Evolutionary conservation across 1,140 invertebrate genomes (phyloP), one percentile per base, ranked within the genome.

Genomic region (Platyura marginata): DNA sequence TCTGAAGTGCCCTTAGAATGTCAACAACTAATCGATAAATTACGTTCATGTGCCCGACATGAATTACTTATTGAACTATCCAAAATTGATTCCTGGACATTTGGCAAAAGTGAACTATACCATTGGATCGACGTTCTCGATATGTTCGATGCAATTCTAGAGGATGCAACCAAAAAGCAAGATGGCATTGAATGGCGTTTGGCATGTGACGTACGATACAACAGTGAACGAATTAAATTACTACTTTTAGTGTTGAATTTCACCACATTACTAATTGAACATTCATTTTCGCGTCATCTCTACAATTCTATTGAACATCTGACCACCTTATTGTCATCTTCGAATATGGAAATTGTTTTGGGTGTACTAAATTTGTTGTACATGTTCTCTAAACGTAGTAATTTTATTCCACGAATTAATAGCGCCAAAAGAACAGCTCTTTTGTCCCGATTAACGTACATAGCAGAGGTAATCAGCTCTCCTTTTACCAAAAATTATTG

Each of bases 281-380:
- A 91, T 62, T 89, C 84, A 48, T 91, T 90, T 59, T 89, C 85
- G 10, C 69, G 87, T 43, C 84, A 91, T 63, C 64, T 90, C 46
- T 92, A 92, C 67, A 89, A 85, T 62, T 90, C 86, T 32, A 87
- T 91, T 75, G 87, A 91, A 57, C 82, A 90, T 57, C 61, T 92
- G 42, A 79, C 84, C 15, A 72, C 77, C n/a, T 63, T 92, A 42
- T 61, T 92, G 47, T 75, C 79, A 36, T 88, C 86, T 25, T 81
- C 79, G 64, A 81, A 89, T 57, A 83, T 91, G 77, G 75, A 81
- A 47, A 75, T 89, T 46, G 82, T 91, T n/a, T 66, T 90, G 41
- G 82, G 75, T 49, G 86, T 90, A 35, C 67, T 91, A 38, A 87
- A 88, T 63, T 67, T 91, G 45, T 69, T 92, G 6, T 92, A 89